A percentile compares a stretch with the other conserved stretches of the same genome.
Evolutionary conservation across 2,888 invertebrate genomes (phyloP).

Genomic region (Scrobipalpa costella): DNA sequence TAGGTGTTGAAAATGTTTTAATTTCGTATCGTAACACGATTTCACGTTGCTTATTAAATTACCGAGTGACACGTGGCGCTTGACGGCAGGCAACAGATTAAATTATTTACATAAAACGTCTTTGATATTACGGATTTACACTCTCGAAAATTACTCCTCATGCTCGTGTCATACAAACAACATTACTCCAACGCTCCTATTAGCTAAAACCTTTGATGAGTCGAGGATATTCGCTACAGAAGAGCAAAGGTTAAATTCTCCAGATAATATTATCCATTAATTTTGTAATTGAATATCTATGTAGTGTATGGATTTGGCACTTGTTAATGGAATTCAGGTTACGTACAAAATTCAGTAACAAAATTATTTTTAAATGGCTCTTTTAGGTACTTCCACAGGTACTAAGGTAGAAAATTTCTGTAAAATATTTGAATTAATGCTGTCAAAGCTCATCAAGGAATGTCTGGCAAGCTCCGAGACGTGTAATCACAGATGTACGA

Average conservation of each 20-base stretch:
- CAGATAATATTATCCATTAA: not conserved
- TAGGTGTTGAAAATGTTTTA: conserved; percentile 30
- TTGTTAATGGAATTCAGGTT: too few relatives aligned
- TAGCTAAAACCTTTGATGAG: conserved; percentile 49
- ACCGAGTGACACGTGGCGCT: conserved; percentile 59
- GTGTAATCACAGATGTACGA: conserved; percentile 1
- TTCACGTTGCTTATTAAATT: conserved; percentile 67
- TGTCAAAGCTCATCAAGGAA: conserved; percentile 1
- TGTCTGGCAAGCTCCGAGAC: not conserved
- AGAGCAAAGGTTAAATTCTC: not conserved
- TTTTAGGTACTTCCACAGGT: too few relatives aligned
- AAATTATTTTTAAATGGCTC: too few relatives aligned
- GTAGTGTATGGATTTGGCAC: too few relatives aligned
- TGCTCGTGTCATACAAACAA: conserved; percentile 53
- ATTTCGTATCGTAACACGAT: conserved; percentile 47
- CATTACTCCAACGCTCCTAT: conserved; percentile 48
- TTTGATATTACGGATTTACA: conserved; percentile 62
- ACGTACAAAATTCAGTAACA: too few relatives aligned
- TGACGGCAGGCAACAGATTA: conserved; percentile 58
- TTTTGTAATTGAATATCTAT: too few relatives aligned
- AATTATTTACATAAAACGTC: conserved; percentile 68
- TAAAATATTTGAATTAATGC: too few relatives aligned
- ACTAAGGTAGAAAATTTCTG: too few relatives aligned
- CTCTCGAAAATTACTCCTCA: conserved; percentile 48
- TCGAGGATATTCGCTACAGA: conserved; percentile 20